Conservation (phyloP, 92 coral and sea anemone genomes). For the Parazoanthus atlanticus region DNA sequence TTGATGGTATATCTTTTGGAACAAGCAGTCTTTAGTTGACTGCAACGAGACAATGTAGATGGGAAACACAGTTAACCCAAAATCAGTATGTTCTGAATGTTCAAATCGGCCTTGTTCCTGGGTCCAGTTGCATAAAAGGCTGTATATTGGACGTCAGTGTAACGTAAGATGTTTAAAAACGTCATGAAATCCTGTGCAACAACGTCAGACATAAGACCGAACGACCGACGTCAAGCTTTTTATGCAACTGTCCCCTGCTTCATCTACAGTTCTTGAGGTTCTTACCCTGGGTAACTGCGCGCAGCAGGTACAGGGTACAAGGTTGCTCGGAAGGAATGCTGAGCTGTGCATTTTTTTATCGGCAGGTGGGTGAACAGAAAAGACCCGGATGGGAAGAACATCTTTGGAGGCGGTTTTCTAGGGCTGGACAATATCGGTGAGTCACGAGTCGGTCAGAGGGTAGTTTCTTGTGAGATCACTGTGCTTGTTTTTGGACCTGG, state of each 20-base stretch:
- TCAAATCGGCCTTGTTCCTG: too few species aligned
- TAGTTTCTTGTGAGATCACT: not conserved
- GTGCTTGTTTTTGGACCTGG: not conserved
- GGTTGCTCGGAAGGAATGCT: not conserved
- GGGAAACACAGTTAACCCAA: too few species aligned
- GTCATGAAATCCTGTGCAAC: too few species aligned
- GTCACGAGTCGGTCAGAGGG: not conserved
- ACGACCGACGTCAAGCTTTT: too few species aligned
- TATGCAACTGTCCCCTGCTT: not conserved
- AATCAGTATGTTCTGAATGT: too few species aligned
- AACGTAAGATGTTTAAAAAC: too few species aligned
- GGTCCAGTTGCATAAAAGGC: too few species aligned
- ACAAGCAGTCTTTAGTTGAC: not conserved
- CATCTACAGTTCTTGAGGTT: not conserved
- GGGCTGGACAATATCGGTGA: slow-evolving; percentile 98
- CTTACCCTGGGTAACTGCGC: not conserved
- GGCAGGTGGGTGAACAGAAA: slow-evolving; percentile 98
- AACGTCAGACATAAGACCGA: too few species aligned
- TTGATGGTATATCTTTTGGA: not conserved
- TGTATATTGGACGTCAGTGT: too few species aligned
- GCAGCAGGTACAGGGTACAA: not conserved
- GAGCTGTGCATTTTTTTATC: not conserved
- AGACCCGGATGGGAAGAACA: slow-evolving; percentile 92
- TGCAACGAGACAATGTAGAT: too few species aligned
- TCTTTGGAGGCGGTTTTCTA: slow-evolving; percentile 98